These are phyloP conservation scores for Halocaridina rubra DNA, from an alignment of 2,888 invertebrate species.

Conservation along the genomic window DNA sequence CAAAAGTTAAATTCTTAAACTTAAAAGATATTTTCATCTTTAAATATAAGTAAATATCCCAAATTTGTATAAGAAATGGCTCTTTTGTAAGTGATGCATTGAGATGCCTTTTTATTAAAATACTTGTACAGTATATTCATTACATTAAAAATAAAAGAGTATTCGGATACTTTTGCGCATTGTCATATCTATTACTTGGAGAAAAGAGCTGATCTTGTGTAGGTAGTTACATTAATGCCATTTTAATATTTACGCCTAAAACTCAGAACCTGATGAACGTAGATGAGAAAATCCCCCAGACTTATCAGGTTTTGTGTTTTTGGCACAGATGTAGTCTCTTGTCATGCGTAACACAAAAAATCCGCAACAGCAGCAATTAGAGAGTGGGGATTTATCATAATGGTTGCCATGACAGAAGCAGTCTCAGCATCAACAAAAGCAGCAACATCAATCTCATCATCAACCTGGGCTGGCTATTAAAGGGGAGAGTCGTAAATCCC, in stretches of 20 bases:
- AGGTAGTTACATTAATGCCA: background rate
- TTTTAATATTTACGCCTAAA: conserved; percentile 46
- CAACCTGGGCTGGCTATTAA: conserved; percentile 42
- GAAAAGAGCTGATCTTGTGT: no score
- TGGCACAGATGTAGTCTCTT: conserved; percentile 57
- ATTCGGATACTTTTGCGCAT: background rate
- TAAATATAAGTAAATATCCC: no score
- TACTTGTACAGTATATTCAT: no score
- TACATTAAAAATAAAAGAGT: background rate
- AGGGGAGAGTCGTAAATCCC: conserved; percentile 47
- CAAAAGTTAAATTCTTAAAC: background rate
- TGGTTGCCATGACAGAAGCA: conserved; percentile 58
- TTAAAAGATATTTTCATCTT: no score
- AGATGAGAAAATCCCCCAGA: conserved; percentile 34
- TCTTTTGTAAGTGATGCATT: background rate
- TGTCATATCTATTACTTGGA: no score
- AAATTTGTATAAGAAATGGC: no score
- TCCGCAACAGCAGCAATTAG: conserved; percentile 48
- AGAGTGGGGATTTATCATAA: conserved; percentile 54
- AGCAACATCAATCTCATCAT: conserved; percentile 31
- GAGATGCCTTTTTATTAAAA: no score
- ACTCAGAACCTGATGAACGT: conserved; percentile 49
- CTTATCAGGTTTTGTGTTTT: conserved; percentile 59
- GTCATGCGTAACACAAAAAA: conserved; percentile 55
- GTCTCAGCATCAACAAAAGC: conserved; percentile 44